Percentiles rank a stretch among this genome's conserved stretches.
Evolutionary conservation across 2,113 vertebrate species (phyloP).

Genomic region (Elachura formosa): DNA sequence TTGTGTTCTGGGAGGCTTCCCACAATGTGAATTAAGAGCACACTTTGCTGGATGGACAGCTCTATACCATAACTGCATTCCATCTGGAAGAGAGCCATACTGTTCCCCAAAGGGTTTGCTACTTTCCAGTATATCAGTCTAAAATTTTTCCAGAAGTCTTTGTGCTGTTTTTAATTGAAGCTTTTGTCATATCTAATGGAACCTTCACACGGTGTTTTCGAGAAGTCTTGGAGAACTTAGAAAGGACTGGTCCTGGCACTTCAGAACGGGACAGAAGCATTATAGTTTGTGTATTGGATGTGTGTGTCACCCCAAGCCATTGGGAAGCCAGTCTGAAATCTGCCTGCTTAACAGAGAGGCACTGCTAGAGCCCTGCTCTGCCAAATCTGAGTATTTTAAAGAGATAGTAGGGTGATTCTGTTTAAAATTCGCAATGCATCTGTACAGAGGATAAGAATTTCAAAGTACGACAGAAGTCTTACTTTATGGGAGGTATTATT

Average conservation of each 20-base stretch:
- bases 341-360: neutral
- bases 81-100: neutral
- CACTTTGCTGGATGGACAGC: neutral
- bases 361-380: neutral
- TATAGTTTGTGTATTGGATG: neutral
- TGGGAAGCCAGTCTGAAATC: neutral
- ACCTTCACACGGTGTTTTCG: fast-evolving
- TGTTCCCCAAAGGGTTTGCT: neutral
- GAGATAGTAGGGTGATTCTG: neutral
- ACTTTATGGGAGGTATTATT: neutral
- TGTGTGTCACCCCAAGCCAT: neutral
- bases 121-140: neutral
- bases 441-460: neutral
- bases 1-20: slow-evolving; percentile 5
- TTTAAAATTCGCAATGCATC: neutral
- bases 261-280: fast-evolving
- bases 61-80: neutral
- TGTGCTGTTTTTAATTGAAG: neutral
- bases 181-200: neutral
- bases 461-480: neutral
- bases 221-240: neutral
- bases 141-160: neutral
- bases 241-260: neutral
- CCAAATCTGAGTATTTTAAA: neutral
- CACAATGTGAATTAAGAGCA: neutral